These are phyloP conservation scores for Halictus ligatus DNA, from an alignment of 2,888 invertebrate species.

Conservation along the genomic window DNA sequence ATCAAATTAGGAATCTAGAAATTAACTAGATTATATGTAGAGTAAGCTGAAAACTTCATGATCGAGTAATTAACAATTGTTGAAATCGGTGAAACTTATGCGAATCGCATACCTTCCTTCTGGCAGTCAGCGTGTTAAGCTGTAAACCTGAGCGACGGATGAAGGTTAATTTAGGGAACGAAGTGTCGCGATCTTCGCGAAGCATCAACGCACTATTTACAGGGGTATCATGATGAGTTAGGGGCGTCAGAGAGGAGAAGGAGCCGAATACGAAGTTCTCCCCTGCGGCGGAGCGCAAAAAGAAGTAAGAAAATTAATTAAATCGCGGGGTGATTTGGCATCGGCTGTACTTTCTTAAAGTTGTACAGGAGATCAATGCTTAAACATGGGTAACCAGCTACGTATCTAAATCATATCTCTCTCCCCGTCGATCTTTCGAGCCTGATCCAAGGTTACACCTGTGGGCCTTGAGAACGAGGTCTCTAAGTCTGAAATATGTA, in stretches of 20 bases:
- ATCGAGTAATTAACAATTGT: too few relatives aligned
- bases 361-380: constrained; percentile 83
- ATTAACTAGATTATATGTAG: background rate
- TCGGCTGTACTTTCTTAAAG: constrained; percentile 80
- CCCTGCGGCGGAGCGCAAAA: constrained; percentile 26
- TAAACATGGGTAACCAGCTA: constrained; percentile 79
- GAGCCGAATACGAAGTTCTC: constrained; percentile 28
- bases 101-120: background rate
- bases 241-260: constrained; percentile 2
- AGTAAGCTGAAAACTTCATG: background rate
- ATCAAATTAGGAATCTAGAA: background rate
- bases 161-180: background rate
- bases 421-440: constrained; percentile 47
- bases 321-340: constrained; percentile 78
- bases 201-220: constrained; percentile 15
- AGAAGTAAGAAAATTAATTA: constrained; percentile 38
- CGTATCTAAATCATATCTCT: constrained; percentile 67
- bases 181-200: constrained; percentile 35
- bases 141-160: background rate
- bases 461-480: constrained; percentile 36
- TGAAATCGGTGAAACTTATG: background rate
- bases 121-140: too few relatives aligned
- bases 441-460: constrained; percentile 42
- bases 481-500: background rate
- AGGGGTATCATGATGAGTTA: background rate